Conservation (phyloP, 2,113 vertebrate genomes). For the Tauraco erythrolophus region DNA sequence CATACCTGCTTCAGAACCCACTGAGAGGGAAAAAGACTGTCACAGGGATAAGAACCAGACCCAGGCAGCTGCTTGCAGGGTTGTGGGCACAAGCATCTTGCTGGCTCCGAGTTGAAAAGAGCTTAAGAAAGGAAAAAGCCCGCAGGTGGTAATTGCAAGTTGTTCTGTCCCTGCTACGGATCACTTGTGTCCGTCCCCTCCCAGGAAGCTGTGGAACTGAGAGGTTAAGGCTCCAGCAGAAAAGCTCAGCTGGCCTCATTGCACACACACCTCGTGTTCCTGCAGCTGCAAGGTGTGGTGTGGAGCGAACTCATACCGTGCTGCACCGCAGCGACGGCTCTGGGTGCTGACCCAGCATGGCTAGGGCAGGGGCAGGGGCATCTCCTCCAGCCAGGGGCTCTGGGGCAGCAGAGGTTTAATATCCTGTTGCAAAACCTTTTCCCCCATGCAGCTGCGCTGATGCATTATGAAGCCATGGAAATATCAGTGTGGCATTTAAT, state of each 20-base stretch:
- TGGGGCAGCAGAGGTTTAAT: rapidly evolving
- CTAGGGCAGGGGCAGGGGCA: rapidly evolving
- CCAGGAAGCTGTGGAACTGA: rapidly evolving
- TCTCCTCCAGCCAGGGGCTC: background rate
- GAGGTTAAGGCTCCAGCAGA: background rate
- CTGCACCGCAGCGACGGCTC: rapidly evolving
- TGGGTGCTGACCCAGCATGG: rapidly evolving
- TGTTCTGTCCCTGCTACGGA: background rate
- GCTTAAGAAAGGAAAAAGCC: background rate
- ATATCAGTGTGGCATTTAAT: background rate
- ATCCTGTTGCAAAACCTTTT: background rate
- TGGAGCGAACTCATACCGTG: rapidly evolving
- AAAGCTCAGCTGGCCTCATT: background rate
- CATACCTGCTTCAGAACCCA: background rate
- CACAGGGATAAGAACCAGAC: background rate
- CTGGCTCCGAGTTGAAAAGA: background rate
- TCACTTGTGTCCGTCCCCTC: rapidly evolving
- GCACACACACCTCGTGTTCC: rapidly evolving
- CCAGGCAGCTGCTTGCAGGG: background rate
- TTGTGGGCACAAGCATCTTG: background rate
- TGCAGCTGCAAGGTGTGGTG: rapidly evolving
- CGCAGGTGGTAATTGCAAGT: background rate
- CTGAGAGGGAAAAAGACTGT: background rate
- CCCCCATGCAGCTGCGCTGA: background rate
- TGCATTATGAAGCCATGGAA: background rate